A percentile compares a stretch with the other conserved stretches of the same genome.
These are phyloP conservation scores for Piezodorus guildinii DNA, from an alignment of 1,140 invertebrate species.

Conservation along the genomic window DNA sequence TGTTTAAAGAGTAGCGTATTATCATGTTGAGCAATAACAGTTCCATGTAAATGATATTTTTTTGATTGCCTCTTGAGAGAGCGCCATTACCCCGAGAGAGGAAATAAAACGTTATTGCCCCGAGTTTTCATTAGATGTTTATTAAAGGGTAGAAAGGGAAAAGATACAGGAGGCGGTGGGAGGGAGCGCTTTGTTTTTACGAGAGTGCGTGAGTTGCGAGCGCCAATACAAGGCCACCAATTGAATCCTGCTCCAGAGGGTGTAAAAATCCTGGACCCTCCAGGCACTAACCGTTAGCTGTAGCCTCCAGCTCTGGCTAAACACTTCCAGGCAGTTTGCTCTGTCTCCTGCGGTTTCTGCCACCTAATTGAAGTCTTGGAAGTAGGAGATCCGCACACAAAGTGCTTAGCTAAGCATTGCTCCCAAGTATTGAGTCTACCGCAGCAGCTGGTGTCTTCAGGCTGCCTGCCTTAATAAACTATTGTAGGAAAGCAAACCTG, in stretches of 20 bases:
- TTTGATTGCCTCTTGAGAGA: no score
- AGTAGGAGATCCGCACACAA: no score
- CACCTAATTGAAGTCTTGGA: no score
- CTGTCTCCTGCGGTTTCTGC: no score
- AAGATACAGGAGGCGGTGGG: constrained; percentile 12
- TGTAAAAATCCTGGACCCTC: background rate
- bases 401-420: no score
- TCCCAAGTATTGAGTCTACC: no score
- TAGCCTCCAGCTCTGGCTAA: background rate
- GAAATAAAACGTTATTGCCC: background rate
- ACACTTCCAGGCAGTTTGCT: constrained; percentile 7
- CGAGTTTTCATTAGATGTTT: constrained; percentile 12
- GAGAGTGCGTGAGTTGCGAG: constrained; percentile 2
- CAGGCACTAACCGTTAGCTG: constrained; percentile 3
- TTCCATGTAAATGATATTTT: no score
- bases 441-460: no score
- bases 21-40: no score
- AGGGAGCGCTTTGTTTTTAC: constrained; percentile 1
- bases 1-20: no score
- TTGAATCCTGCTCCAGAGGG: background rate
- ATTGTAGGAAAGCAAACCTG: no score
- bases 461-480: no score
- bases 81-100: background rate
- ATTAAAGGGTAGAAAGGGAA: constrained; percentile 17
- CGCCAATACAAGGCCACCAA: background rate